phyloP scores from a whole-genome alignment of 2,797 vertebrate species.

The Zonotrichia albicollis region DNA sequence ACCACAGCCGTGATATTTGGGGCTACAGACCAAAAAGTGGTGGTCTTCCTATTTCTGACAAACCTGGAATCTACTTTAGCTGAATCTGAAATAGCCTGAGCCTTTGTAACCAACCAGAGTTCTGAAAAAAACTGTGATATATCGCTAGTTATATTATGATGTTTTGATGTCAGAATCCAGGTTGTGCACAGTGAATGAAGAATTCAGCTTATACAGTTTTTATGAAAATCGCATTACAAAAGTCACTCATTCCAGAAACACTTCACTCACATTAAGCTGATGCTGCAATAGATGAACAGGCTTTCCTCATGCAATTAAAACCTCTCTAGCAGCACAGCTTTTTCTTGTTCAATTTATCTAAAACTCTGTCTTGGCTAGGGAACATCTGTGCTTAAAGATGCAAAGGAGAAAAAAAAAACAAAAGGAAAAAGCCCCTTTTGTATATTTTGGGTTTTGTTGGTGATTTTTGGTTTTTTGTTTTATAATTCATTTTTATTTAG shows the following conservation, averaged over 20 bases:
- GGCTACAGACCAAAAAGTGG: not conserved
- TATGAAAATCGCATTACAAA: not conserved
- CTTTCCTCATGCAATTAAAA: not conserved
- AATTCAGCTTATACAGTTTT: not conserved
- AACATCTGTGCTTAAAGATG: not conserved
- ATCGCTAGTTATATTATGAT: not conserved
- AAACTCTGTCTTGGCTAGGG: not conserved
- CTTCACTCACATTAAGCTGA: not conserved
- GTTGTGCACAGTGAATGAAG: not conserved
- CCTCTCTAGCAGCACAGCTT: not conserved
- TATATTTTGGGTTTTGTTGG: not conserved
- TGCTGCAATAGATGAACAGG: not conserved
- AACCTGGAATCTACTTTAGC: not conserved
- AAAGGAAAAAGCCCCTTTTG: accelerated
- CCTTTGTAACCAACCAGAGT: not conserved
- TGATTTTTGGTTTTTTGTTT: no score
- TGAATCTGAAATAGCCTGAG: not conserved
- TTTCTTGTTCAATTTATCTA: not conserved
- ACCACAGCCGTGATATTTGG: not conserved
- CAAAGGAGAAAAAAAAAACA: not conserved
- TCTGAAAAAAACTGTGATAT: not conserved
- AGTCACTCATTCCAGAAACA: not conserved
- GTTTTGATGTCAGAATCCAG: not conserved
- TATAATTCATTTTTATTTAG: not conserved
- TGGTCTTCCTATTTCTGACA: not conserved